Percentiles rank a stretch among this genome's conserved stretches.
Conservation (phyloP, 2,888 invertebrate species). For the Lampropteryx suffumata region DNA sequence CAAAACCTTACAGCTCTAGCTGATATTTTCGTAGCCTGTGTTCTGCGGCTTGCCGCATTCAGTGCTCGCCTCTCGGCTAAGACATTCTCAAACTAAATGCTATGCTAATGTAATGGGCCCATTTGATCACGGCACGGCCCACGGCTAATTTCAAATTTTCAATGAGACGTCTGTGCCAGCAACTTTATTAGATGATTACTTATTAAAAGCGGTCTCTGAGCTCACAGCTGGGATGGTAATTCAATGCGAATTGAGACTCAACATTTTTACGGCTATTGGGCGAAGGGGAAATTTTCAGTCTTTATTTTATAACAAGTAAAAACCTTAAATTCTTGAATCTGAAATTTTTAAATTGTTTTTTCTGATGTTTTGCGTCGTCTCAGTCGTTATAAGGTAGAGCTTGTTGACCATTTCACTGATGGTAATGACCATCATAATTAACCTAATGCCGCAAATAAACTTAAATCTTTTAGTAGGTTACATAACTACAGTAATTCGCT, state of each 20-base stretch:
- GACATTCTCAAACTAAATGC: slow-evolving; percentile 75
- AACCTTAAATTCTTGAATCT: slow-evolving; percentile 3
- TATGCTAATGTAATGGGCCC: slow-evolving; percentile 80
- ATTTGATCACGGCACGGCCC: slow-evolving; percentile 70
- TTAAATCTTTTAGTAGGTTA: neutral
- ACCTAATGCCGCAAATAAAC: neutral
- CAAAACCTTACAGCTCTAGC: slow-evolving; percentile 13
- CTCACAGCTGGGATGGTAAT: slow-evolving; percentile 31
- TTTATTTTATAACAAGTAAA: slow-evolving; percentile 3
- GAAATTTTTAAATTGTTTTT: slow-evolving; percentile 3
- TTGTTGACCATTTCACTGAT: slow-evolving; percentile 2
- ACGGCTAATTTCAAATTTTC: slow-evolving; percentile 75
- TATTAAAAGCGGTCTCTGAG: slow-evolving; percentile 33
- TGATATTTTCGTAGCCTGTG: slow-evolving; percentile 14
- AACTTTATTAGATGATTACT: slow-evolving; percentile 63
- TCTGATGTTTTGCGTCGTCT: slow-evolving; percentile 2
- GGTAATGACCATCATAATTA: slow-evolving; percentile 11
- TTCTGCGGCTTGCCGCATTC: slow-evolving; percentile 56
- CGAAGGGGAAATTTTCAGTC: slow-evolving; percentile 4
- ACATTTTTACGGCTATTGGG: slow-evolving; percentile 14
- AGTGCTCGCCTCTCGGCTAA: slow-evolving; percentile 48
- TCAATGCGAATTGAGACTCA: slow-evolving; percentile 31
- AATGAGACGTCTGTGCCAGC: slow-evolving; percentile 71
- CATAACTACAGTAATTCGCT: slow-evolving; percentile 3
- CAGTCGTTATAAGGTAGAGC: neutral